These are phyloP conservation scores for Mus pahari DNA, from an alignment of 2,113 vertebrate genomes.

Conservation along the genomic window DNA sequence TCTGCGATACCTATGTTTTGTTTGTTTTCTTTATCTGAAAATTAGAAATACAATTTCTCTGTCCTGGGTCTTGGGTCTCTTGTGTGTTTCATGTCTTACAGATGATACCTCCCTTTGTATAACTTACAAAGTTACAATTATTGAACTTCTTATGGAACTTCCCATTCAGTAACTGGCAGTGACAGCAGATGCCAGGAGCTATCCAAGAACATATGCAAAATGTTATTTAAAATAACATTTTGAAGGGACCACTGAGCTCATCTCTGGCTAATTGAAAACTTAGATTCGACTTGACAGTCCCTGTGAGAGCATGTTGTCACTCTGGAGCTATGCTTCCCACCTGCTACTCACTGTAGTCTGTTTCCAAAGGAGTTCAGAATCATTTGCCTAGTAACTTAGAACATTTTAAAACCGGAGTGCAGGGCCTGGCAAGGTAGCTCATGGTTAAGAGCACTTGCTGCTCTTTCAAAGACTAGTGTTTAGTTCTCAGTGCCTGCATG, in stretches of 20 bases:
- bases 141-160: neutral
- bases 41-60: neutral
- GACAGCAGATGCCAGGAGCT: neutral
- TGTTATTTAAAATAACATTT: neutral
- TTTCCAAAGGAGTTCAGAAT: neutral
- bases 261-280: conserved; percentile 4
- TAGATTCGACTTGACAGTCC: neutral
- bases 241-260: neutral
- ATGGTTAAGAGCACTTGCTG: neutral
- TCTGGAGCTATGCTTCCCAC: neutral
- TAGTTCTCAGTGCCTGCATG: neutral
- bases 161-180: neutral
- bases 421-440: neutral
- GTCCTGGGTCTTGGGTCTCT: neutral
- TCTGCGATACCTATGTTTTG: neutral
- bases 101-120: neutral
- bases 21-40: conserved; percentile 22
- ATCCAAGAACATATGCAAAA: neutral
- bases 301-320: neutral
- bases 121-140: neutral
- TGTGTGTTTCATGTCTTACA: neutral
- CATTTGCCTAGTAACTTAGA: conserved; percentile 6
- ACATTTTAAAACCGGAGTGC: neutral
- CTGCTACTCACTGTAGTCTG: conserved; percentile 32
- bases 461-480: neutral